Conservation (phyloP, 2,113 vertebrate species). For the human region GRCh38 chr6:39472001-39472500, state of each 20-base stretch:
- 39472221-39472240: background rate
- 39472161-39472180: background rate
- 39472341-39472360: background rate
- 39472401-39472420: background rate
- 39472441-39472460: background rate
- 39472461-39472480: background rate
- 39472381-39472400: background rate
- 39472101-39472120: background rate
- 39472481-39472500: background rate
- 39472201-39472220: background rate
- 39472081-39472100: background rate
- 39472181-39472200: background rate
- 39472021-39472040: background rate
- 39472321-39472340: background rate
- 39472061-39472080: background rate
- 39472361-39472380: background rate
- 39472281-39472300: background rate
- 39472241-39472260: background rate
- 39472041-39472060: background rate
- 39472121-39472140: background rate
- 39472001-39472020: background rate
- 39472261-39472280: background rate
- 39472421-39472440: background rate
- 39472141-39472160: conserved; percentile 17
- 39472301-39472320: background rate